A percentile compares a stretch with the other conserved stretches of the same genome.
These are phyloP conservation scores for Drosophila bipectinata DNA, from an alignment of 1,140 invertebrate genomes.

Conservation along the genomic window DNA sequence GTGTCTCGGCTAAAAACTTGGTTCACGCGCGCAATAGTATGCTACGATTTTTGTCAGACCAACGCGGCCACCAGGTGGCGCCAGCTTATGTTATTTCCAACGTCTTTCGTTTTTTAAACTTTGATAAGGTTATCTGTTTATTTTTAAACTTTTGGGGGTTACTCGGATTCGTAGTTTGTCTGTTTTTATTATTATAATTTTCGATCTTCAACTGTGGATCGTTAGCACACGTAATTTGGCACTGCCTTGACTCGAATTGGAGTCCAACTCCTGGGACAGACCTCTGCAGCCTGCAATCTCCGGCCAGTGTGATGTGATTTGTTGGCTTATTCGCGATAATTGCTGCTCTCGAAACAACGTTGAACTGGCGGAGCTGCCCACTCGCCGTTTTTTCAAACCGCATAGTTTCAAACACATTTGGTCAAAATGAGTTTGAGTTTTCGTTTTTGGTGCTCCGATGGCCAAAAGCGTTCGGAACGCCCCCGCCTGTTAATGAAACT, in stretches of 20 bases:
- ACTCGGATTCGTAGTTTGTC: too few species aligned
- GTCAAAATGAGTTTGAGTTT: slow-evolving; percentile 77
- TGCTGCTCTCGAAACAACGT: slow-evolving; percentile 39
- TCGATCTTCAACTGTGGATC: too few species aligned
- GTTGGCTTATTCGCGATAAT: slow-evolving; percentile 23
- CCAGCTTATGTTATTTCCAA: neutral
- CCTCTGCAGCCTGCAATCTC: neutral
- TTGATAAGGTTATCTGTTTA: neutral
- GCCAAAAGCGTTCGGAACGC: slow-evolving; percentile 39
- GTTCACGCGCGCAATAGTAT: neutral
- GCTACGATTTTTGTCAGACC: neutral
- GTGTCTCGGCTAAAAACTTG: neutral
- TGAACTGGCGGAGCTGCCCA: slow-evolving; percentile 57
- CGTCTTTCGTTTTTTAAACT: too few species aligned
- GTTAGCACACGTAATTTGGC: too few species aligned
- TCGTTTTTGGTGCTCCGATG: slow-evolving; percentile 64
- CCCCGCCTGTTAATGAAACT: slow-evolving; percentile 58
- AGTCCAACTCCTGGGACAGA: neutral
- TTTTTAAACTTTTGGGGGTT: too few species aligned
- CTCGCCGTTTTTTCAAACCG: slow-evolving; percentile 41
- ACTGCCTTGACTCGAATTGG: too few species aligned
- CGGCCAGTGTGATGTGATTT: slow-evolving; percentile 18
- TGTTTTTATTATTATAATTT: too few species aligned
- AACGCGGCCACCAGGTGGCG: neutral
- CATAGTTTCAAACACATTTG: slow-evolving; percentile 65